Percentiles rank a stretch among this genome's conserved stretches.
Conservation (phyloP, 2,113 vertebrate genomes). For the Tetrao urogallus region DNA sequence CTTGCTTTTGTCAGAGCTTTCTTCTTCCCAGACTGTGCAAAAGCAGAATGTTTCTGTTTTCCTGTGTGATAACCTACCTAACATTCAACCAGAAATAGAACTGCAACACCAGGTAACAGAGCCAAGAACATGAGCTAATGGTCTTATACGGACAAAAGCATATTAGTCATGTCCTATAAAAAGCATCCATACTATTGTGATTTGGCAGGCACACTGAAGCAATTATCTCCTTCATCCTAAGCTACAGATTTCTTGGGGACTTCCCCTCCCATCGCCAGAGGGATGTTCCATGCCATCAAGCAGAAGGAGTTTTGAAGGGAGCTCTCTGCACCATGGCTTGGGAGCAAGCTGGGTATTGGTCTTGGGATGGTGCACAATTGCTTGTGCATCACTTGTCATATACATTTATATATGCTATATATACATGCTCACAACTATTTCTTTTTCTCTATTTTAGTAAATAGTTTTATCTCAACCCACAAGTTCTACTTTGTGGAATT, state of each 20-base stretch:
- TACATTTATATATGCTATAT: too few relatives aligned
- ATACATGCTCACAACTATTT: too few relatives aligned
- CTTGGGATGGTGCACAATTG: too few relatives aligned
- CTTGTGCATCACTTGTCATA: too few relatives aligned
- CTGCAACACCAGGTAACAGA: neutral
- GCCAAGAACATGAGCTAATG: neutral
- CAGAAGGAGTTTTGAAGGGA: too few relatives aligned
- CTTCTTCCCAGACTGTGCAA: neutral
- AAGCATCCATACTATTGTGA: neutral
- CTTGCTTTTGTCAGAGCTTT: neutral
- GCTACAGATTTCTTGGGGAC: neutral
- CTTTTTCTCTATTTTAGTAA: too few relatives aligned
- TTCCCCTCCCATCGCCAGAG: neutral
- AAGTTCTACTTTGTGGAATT: too few relatives aligned
- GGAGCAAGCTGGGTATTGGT: too few relatives aligned
- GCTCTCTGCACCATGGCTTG: too few relatives aligned
- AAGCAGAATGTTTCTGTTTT: neutral
- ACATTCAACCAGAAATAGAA: neutral
- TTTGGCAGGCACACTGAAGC: neutral
- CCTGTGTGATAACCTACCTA: fast-evolving
- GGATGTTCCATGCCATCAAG: too few relatives aligned
- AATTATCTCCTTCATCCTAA: neutral
- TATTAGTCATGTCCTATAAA: neutral
- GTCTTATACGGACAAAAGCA: neutral
- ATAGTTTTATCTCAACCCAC: too few relatives aligned